A percentile compares a stretch with the other conserved stretches of the same genome.
Conservation (phyloP, 2,797 vertebrate species). For the Calcarius lapponicus region DNA sequence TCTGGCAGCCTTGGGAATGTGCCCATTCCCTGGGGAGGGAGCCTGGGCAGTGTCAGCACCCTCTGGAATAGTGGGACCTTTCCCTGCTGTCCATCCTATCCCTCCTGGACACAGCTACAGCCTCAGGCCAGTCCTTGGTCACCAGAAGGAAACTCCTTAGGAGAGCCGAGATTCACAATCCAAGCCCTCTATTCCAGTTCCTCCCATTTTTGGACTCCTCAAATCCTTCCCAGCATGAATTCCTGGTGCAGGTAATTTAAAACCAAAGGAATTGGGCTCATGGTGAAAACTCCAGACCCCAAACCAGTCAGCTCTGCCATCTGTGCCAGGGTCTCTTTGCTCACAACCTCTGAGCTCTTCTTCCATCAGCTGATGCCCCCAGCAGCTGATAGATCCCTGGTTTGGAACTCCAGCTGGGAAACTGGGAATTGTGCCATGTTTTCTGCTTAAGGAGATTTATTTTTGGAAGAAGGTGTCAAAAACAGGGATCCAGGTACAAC, state of each 20-base stretch:
- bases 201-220: neutral
- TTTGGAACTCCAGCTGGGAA: neutral
- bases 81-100: rapidly evolving
- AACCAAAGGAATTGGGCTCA: neutral
- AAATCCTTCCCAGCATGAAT: neutral
- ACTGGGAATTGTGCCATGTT: neutral
- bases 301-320: neutral
- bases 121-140: neutral
- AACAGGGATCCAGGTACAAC: neutral
- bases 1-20: rapidly evolving
- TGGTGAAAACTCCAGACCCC: neutral
- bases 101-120: neutral
- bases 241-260: neutral
- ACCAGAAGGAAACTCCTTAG: rapidly evolving
- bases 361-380: neutral
- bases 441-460: too few relatives aligned
- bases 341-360: neutral
- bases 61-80: neutral
- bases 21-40: neutral
- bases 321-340: neutral
- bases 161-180: neutral
- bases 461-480: rapidly evolving
- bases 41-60: neutral
- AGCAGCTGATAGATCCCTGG: too few relatives aligned
- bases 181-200: neutral